Percentiles rank a stretch among this genome's conserved stretches.
Evolutionary conservation across 2,888 invertebrate species (phyloP).

Genomic region (Adelognathus sp.): DNA sequence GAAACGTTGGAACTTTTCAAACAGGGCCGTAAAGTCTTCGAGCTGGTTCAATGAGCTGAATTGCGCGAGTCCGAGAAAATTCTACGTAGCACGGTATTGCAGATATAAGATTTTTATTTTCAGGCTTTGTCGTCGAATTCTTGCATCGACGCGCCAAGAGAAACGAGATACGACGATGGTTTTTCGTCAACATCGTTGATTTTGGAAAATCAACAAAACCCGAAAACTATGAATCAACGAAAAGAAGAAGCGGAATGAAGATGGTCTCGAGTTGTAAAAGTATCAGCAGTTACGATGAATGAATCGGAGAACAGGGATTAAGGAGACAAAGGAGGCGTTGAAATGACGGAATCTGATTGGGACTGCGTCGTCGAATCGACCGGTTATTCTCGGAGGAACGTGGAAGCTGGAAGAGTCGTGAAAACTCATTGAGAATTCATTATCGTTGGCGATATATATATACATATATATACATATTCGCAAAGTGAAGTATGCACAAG

Average conservation of each 20-base stretch:
- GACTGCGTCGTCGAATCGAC: conserved; percentile 15
- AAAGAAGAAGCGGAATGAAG: not conserved
- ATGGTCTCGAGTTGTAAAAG: not conserved
- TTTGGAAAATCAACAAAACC: not conserved
- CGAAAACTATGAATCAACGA: not conserved
- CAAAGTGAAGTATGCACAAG: conserved; percentile 76
- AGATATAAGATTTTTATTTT: conserved; percentile 1
- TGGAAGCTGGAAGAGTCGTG: conserved; percentile 15
- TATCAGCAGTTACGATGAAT: not conserved
- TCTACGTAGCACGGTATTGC: not conserved
- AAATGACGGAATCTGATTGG: conserved; percentile 27
- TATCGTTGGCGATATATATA: not conserved
- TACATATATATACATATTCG: not conserved
- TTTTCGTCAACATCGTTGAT: not conserved
- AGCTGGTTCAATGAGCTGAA: conserved; percentile 41
- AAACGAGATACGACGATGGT: not conserved
- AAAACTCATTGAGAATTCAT: not conserved
- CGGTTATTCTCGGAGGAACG: conserved; percentile 29
- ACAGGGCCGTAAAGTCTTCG: not conserved
- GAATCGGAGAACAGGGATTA: conserved; percentile 1
- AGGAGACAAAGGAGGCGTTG: not conserved
- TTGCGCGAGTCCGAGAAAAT: not conserved
- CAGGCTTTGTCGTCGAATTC: conserved; percentile 7
- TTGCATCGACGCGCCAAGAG: not conserved
- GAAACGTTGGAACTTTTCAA: not conserved